Base-by-base conservation (phyloP, 2,888 invertebrate genomes). In the Drosophila recens region DNA sequence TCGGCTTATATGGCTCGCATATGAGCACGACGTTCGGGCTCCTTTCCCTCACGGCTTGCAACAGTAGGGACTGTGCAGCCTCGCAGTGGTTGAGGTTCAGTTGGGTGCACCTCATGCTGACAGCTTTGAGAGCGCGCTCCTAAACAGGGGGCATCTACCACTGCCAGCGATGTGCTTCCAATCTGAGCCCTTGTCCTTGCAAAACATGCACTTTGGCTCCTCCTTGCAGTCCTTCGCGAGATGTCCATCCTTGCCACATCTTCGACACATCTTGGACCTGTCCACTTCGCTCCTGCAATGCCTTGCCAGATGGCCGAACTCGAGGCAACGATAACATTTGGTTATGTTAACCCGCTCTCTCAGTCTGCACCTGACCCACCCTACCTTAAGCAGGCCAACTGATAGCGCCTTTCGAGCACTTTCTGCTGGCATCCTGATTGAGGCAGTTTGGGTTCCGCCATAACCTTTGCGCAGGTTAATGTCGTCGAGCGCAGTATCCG, bases 291-390 rank as follows among this genome's bases (percentile, higher is more conserved):
- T 52, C 6, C 20, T 52, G 23, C 51, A 38, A 1, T 52, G 51
- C 13, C 11, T 20, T n/a, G 30, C 51, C 2, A 36, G 11, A 9
- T 52, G 52, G 13, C 52, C 13, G 4, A 52, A 11, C 52, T 38
- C 6, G n/a, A n/a, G n/a, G n/a, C n/a, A n/a, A n/a, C n/a, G n/a
- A n/a, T n/a, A n/a, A n/a, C n/a, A n/a, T n/a, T n/a, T 15, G 1
- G 52, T 52, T 1, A 52, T 10, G 15, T 4, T 10, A 4, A 52
- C n/a, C 15, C 52, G 34, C 36, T 52, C 52, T 2, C 38, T 20
- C 10, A 52, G 52, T 38, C 52, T 52, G 23, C 34, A 23, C 8
- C 20, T 36, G 11, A 52, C 34, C 52, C 52, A 51, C 4, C 51
- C 45, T 5, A 45, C 23, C 11, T 13, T 45, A 13, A 45, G 4